Base-by-base conservation (phyloP, 2,113 vertebrate genomes). In the Centrocercus urophasianus region DNA sequence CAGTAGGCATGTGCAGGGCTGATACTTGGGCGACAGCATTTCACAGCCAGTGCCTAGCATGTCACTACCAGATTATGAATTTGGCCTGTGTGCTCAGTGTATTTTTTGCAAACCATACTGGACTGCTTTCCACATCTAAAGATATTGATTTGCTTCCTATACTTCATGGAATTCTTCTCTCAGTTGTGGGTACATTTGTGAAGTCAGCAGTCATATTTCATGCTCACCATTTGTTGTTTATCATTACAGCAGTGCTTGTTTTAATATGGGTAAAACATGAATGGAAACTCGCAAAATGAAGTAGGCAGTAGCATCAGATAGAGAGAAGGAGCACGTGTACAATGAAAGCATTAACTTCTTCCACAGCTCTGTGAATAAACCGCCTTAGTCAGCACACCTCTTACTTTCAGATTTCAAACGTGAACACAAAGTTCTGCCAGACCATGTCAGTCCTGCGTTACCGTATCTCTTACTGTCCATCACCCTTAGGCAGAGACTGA, bases 381-480 rank as follows among this genome's bases (percentile, higher is more conserved):
- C 22, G 3, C 5, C 32, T 76, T 45, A 40, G 16, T 24, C 36
- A 83, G 2, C 2, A 13, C 0, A 0, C 10, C 18, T 38, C 57
- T 85, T 88, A 25, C 21, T 65, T 50, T 69, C 57, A 19, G n/a
- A 15, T 56, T 65, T 54, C 15, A 34, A 16, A 18, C 27, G 19
- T 4, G 20, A 32, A 8, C 27, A 42, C 27, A 43, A 84, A 52
- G 19, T 36, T 52, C 36, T 40, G 59, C 47, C 60, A 78, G 27
- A 30, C 22, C 30, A 42, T 10, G 16, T 34, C 60, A 64, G n/a
- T 65, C 64, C 43, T 32, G 34, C 12, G 10, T 25, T 40, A 61
- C 36, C 14, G 4, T 32, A 36, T 12, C 30, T 47, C n/a, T 15
- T 40, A 20, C 36, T 65, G 47, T 52, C 76, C 6, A 10, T 63